These are phyloP conservation scores for Gnathonemus longibarbis DNA, from an alignment of 2,113 vertebrate genomes.

Conservation along the genomic window DNA sequence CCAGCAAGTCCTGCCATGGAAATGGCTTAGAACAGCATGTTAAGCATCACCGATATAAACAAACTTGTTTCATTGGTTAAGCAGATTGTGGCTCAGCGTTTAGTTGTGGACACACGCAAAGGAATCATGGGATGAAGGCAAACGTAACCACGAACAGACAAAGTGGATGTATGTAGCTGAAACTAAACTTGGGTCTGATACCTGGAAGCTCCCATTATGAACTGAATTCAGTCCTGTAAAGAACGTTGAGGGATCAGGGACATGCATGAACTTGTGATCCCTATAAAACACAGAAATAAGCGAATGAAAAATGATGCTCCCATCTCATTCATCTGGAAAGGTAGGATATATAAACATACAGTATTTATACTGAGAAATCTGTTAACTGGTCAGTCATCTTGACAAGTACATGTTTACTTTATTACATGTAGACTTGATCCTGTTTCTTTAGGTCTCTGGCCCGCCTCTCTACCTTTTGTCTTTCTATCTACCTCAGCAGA, in stretches of 20 bases:
- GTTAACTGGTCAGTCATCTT: background rate
- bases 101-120: background rate
- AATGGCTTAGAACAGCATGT: background rate
- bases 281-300: background rate
- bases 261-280: background rate
- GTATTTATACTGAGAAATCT: background rate
- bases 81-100: background rate
- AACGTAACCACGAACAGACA: background rate
- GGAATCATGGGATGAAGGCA: background rate
- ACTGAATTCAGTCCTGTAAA: background rate
- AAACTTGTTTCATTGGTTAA: background rate
- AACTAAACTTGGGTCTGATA: background rate
- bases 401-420: background rate
- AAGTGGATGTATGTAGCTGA: background rate
- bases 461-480: background rate
- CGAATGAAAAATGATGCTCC: background rate
- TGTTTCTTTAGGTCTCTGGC: background rate
- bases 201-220: slow-evolving; percentile 3
- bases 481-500: background rate
- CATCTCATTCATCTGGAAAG: background rate
- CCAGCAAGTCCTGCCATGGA: background rate
- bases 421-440: background rate
- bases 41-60: background rate
- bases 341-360: background rate
- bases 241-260: background rate